phyloP scores from a whole-genome alignment of 2,888 invertebrate genomes.

The Ligdia adustata region DNA sequence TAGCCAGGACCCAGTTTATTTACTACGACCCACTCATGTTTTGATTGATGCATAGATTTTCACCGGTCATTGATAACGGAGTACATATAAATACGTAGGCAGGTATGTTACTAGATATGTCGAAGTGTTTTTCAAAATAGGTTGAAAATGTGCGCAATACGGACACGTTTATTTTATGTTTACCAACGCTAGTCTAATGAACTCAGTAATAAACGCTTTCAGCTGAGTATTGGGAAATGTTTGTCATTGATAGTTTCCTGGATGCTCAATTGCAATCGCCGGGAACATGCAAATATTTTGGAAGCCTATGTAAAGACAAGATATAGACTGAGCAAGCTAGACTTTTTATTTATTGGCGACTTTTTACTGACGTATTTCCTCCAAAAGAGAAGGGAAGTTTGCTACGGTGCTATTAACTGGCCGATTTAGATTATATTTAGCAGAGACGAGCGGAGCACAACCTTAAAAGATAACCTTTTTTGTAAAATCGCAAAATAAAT shows the following conservation, averaged over 20 bases:
- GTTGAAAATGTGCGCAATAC: constrained; percentile 8
- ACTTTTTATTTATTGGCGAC: too few relatives aligned
- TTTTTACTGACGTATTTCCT: too few relatives aligned
- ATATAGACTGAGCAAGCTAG: too few relatives aligned
- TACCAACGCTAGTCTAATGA: not conserved
- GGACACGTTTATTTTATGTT: not conserved
- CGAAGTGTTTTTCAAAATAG: constrained; percentile 11
- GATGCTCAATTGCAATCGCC: not conserved
- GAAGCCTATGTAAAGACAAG: too few relatives aligned
- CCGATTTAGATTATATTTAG: too few relatives aligned
- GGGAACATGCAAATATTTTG: constrained; percentile 7
- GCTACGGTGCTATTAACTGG: too few relatives aligned
- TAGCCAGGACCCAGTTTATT: constrained; percentile 23
- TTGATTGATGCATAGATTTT: constrained; percentile 17
- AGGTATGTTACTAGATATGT: not conserved
- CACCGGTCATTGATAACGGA: constrained; percentile 15
- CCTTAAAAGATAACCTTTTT: too few relatives aligned
- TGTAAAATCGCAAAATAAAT: too few relatives aligned
- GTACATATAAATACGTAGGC: not conserved
- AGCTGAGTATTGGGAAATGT: not conserved
- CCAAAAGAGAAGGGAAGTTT: too few relatives aligned
- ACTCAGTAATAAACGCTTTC: not conserved
- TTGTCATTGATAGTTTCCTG: too few relatives aligned
- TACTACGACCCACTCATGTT: constrained; percentile 13
- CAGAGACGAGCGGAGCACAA: too few relatives aligned